These are phyloP conservation scores for Punctoribates punctum DNA, from an alignment of 2,888 invertebrate genomes.

Conservation along the genomic window DNA sequence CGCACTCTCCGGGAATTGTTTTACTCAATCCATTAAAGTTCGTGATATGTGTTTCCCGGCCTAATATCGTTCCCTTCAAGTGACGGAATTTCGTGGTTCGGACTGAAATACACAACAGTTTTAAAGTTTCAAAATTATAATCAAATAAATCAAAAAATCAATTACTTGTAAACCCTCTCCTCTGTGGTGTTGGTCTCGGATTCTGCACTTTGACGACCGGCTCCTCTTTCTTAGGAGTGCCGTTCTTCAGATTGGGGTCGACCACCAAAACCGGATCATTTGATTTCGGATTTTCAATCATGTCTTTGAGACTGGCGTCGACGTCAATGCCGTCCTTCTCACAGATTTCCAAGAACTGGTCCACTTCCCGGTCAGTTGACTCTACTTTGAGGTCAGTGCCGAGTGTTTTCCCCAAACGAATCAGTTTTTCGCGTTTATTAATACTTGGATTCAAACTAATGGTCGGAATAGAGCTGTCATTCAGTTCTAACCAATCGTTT, in stretches of 20 bases:
- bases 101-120: conserved; percentile 55
- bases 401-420: conserved; percentile 4
- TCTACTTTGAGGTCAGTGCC: conserved; percentile 15
- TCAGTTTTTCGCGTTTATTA: conserved; percentile 9
- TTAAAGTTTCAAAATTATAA: neutral
- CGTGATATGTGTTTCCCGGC: conserved; percentile 85
- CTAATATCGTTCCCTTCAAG: conserved; percentile 81
- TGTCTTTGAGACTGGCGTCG: conserved; percentile 26
- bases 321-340: conserved; percentile 28
- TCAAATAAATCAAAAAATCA: neutral
- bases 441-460: conserved; percentile 32
- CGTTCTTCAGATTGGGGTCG: neutral
- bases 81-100: conserved; percentile 89
- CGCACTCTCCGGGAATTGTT: conserved; percentile 89
- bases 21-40: conserved; percentile 84
- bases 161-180: conserved; percentile 12
- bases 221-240: neutral
- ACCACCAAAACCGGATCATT: neutral
- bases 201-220: neutral
- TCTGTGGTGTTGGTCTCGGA: conserved; percentile 4
- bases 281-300: conserved; percentile 8
- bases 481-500: conserved; percentile 74
- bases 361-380: conserved; percentile 1
- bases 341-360: neutral
- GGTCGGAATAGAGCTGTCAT: conserved; percentile 58